Evolutionary conservation across 1,140 invertebrate species (phyloP).

Genomic region (Luehdorfia chinensis): DNA sequence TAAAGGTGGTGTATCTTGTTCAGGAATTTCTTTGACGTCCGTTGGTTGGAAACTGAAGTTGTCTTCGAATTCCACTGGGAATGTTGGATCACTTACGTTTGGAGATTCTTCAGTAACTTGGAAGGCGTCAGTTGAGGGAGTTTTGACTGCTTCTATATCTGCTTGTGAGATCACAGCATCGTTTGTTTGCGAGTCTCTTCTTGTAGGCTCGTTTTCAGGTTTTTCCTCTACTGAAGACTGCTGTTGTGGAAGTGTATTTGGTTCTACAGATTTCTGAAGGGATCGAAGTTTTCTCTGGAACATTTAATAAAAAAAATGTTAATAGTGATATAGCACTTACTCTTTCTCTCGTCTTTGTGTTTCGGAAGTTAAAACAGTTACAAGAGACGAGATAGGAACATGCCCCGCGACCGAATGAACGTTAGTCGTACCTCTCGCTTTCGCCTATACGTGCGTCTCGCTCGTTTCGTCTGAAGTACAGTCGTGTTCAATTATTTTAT

Average conservation of each 20-base stretch:
- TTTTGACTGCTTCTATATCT: slow-evolving; percentile 24
- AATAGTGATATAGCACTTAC: too few relatives aligned
- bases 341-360: too few relatives aligned
- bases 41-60: slow-evolving; percentile 64
- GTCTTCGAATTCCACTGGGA: slow-evolving; percentile 72
- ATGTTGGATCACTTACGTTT: slow-evolving; percentile 38
- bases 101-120: slow-evolving; percentile 48
- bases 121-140: slow-evolving; percentile 33
- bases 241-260: slow-evolving; percentile 72
- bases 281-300: slow-evolving; percentile 83
- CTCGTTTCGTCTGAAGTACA: too few relatives aligned
- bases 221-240: slow-evolving; percentile 73
- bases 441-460: too few relatives aligned
- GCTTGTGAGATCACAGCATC: slow-evolving; percentile 16
- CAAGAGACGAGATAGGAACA: too few relatives aligned
- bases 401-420: too few relatives aligned
- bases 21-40: slow-evolving; percentile 36
- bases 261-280: slow-evolving; percentile 82
- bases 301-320: slow-evolving; percentile 1
- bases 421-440: too few relatives aligned
- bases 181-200: slow-evolving; percentile 34
- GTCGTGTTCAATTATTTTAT: too few relatives aligned
- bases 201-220: slow-evolving; percentile 47
- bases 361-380: too few relatives aligned
- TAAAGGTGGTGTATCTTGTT: slow-evolving; percentile 26